Conservation (phyloP, 2,888 invertebrate species). For the Tinea trinotella region DNA sequence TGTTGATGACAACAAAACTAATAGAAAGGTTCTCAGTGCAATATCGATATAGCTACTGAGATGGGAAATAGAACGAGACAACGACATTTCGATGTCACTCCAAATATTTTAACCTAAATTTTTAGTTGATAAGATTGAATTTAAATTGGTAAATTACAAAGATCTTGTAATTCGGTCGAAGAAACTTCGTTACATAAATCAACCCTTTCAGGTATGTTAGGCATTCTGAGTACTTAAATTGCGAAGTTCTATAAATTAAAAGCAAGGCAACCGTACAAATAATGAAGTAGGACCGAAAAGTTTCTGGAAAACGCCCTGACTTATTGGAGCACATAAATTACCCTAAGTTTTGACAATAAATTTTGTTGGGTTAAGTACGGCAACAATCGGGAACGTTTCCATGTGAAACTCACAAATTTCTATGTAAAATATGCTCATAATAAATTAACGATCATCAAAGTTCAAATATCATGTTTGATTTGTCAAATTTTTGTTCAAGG, state of each 20-base stretch:
- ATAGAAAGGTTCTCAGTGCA: background rate
- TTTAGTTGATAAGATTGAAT: background rate
- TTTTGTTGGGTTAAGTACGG: constrained; percentile 31
- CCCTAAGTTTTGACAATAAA: constrained; percentile 58
- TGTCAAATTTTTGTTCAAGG: background rate
- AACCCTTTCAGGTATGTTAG: constrained; percentile 40
- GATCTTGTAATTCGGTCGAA: constrained; percentile 5
- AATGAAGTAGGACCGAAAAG: constrained; percentile 56
- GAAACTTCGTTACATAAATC: constrained; percentile 30
- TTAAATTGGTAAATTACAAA: background rate
- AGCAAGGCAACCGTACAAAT: constrained; percentile 45
- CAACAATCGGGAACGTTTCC: constrained; percentile 26
- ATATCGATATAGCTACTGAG: background rate
- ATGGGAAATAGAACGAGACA: background rate
- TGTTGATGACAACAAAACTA: constrained; percentile 2
- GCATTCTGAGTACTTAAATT: constrained; percentile 35
- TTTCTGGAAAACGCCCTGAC: constrained; percentile 43
- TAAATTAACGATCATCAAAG: constrained; percentile 5
- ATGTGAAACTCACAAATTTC: constrained; percentile 24
- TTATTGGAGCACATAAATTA: constrained; percentile 64
- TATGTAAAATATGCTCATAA: constrained; percentile 21
- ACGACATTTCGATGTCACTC: background rate
- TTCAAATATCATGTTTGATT: background rate
- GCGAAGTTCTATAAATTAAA: constrained; percentile 63
- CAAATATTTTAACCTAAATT: background rate